phyloP scores from a whole-genome alignment of 2,888 invertebrate species.

The Drosophila limbata region DNA sequence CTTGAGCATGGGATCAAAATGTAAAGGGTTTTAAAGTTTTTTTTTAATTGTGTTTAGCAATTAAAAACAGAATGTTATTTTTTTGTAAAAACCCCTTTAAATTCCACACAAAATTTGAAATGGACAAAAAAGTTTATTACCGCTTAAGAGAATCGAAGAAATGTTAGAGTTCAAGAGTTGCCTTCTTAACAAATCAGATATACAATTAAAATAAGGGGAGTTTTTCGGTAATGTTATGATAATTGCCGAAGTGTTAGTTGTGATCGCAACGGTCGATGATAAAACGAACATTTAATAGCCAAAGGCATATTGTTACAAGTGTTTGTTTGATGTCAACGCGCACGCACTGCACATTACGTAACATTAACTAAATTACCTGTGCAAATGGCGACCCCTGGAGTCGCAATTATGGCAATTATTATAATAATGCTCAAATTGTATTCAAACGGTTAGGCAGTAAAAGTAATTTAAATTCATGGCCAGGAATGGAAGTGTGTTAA shows the following conservation, averaged over 20 bases:
- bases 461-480: conserved; percentile 39
- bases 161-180: not conserved
- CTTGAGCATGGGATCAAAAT: not conserved
- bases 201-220: not conserved
- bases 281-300: conserved; percentile 40
- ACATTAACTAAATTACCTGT: conserved; percentile 61
- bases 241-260: not conserved
- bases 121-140: not conserved
- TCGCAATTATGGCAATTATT: conserved; percentile 68
- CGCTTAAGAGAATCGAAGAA: not conserved
- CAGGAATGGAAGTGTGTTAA: conserved; percentile 23
- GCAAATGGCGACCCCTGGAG: conserved; percentile 55
- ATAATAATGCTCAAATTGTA: conserved; percentile 64
- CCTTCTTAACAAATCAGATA: not conserved
- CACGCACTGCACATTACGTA: conserved; percentile 55
- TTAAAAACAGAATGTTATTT: not conserved
- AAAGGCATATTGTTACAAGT: conserved; percentile 23
- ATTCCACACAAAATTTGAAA: too few relatives aligned
- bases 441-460: conserved; percentile 24
- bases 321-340: conserved; percentile 42
- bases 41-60: not conserved
- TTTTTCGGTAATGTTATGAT: not conserved
- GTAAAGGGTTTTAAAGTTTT: too few relatives aligned
- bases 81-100: not conserved
- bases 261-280: not conserved